These are phyloP conservation scores for Synergus umbraculus DNA, from an alignment of 2,888 invertebrate genomes.

Conservation along the genomic window DNA sequence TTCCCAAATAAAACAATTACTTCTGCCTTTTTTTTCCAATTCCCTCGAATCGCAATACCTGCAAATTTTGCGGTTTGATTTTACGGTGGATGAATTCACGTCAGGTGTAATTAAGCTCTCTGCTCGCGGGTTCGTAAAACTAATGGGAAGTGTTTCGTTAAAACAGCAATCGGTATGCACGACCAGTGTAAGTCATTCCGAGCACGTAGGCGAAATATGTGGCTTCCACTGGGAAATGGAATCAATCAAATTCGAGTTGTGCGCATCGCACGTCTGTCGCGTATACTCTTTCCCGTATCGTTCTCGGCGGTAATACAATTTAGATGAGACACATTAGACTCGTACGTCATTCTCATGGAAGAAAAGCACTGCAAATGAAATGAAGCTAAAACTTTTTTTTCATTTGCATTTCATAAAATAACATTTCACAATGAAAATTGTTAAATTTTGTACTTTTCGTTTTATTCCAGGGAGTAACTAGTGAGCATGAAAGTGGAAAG, in stretches of 20 bases:
- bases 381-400: not conserved
- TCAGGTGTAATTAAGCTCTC: constrained; percentile 36
- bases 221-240: constrained; percentile 60
- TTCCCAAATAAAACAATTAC: not conserved
- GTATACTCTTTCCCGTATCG: constrained; percentile 44
- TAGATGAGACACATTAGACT: constrained; percentile 52
- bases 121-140: constrained; percentile 62
- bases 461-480: not conserved
- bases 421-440: not conserved
- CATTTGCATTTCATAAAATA: too few relatives aligned
- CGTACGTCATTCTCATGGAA: not conserved
- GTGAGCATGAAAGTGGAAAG: constrained; percentile 74
- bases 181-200: constrained; percentile 56
- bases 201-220: constrained; percentile 70
- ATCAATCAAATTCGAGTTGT: constrained; percentile 72
- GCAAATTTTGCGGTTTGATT: not conserved
- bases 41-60: not conserved
- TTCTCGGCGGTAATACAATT: constrained; percentile 56
- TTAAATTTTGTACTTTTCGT: not conserved
- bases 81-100: constrained; percentile 10
- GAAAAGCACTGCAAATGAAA: constrained; percentile 4
- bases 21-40: not conserved
- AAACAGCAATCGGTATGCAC: constrained; percentile 72
- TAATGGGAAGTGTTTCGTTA: constrained; percentile 63
- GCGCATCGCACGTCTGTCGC: constrained; percentile 52